phyloP scores from a whole-genome alignment of 2,113 vertebrate genomes.

The Geococcyx californianus region DNA sequence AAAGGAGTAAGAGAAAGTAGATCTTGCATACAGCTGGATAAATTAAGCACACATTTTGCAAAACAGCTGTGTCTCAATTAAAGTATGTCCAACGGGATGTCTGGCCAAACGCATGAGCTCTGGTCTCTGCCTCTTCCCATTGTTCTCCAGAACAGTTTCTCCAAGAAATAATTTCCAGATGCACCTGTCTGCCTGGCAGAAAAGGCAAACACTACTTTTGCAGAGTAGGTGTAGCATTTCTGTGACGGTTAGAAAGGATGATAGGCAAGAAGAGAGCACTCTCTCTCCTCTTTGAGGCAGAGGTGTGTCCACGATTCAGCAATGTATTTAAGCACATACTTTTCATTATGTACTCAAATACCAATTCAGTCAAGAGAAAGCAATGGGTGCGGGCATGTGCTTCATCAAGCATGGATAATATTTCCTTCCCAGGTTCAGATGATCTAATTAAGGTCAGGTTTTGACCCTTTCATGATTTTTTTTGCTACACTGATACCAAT shows the following conservation, averaged over 20 bases:
- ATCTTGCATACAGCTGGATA: background rate
- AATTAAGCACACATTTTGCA: conserved; percentile 27
- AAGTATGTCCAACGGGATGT: background rate
- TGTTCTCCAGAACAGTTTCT: background rate
- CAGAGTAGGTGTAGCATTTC: background rate
- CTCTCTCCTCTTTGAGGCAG: background rate
- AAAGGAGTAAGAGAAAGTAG: background rate
- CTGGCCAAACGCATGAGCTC: background rate
- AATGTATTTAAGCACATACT: background rate
- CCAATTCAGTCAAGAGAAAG: background rate
- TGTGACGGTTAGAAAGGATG: background rate
- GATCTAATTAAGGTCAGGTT: background rate
- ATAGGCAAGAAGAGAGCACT: background rate
- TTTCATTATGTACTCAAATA: background rate
- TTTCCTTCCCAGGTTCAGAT: background rate
- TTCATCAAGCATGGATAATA: background rate
- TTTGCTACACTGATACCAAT: background rate
- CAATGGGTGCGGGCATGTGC: background rate
- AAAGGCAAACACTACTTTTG: background rate
- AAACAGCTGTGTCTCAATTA: background rate
- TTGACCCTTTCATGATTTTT: background rate
- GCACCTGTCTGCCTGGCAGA: background rate
- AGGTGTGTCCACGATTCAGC: background rate
- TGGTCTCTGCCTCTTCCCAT: background rate
- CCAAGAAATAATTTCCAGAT: background rate